phyloP scores from a whole-genome alignment of 2,113 vertebrate genomes.

The Urocolius indicus region DNA sequence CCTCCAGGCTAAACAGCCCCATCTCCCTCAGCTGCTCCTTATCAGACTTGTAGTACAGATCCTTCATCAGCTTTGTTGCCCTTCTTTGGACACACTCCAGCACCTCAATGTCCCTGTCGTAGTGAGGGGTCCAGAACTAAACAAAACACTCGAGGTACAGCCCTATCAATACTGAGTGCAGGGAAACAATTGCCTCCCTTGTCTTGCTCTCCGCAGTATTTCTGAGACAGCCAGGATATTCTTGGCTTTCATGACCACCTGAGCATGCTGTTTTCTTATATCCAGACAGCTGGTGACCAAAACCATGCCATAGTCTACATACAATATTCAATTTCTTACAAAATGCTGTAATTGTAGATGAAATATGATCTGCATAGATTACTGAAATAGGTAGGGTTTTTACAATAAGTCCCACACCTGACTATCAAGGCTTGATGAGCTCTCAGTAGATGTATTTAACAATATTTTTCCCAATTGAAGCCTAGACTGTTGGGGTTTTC shows the following conservation, averaged over 20 bases:
- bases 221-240: background rate
- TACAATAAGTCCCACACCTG: background rate
- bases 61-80: background rate
- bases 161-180: background rate
- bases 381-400: background rate
- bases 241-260: background rate
- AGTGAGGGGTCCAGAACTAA: background rate
- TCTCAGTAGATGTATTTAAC: background rate
- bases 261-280: background rate
- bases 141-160: background rate
- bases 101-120: background rate
- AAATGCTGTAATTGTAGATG: background rate
- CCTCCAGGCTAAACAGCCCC: background rate
- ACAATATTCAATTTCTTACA: background rate
- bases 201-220: background rate
- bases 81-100: background rate
- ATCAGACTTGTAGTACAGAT: background rate
- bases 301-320: background rate
- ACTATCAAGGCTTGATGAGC: background rate
- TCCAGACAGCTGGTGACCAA: background rate
- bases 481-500: background rate
- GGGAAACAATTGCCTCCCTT: no score
- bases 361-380: background rate
- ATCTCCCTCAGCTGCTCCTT: background rate
- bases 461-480: background rate